Evolutionary conservation across 2,888 invertebrate species (phyloP).

Genomic region (Lasius platythorax): DNA sequence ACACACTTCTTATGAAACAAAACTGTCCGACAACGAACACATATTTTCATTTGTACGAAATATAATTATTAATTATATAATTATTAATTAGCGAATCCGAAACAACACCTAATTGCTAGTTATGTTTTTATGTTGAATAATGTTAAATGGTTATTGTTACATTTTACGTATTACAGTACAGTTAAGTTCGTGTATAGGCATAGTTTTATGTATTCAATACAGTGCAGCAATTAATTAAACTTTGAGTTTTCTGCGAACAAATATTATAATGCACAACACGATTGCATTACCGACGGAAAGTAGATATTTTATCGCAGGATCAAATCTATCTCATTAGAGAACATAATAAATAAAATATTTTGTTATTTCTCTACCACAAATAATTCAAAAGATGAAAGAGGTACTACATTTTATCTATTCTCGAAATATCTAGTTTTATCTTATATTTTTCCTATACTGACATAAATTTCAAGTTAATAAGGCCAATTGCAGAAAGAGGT

Average conservation of each 20-base stretch:
- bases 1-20: not conserved
- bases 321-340: slow-evolving; percentile 42
- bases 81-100: slow-evolving; percentile 11
- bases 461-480: not conserved
- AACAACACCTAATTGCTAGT: slow-evolving; percentile 7
- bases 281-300: not conserved
- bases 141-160: slow-evolving; percentile 42
- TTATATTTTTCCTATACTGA: not conserved
- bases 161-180: slow-evolving; percentile 5
- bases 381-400: not conserved
- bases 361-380: not conserved
- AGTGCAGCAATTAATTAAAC: slow-evolving; percentile 42
- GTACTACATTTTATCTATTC: not conserved
- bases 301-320: slow-evolving; percentile 30
- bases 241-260: slow-evolving; percentile 39
- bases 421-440: not conserved
- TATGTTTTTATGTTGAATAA: slow-evolving; percentile 25
- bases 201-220: slow-evolving; percentile 10
- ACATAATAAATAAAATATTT: slow-evolving; percentile 18
- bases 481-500: not conserved
- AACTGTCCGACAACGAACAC: slow-evolving; percentile 8
- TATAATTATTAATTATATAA: slow-evolving; percentile 40
- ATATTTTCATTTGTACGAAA: not conserved
- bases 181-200: slow-evolving; percentile 28
- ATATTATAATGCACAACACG: slow-evolving; percentile 14